Evolutionary conservation across 1,140 invertebrate species (phyloP), one percentile per base, ranked within the genome.

Genomic region (Batillaria attramentaria): DNA sequence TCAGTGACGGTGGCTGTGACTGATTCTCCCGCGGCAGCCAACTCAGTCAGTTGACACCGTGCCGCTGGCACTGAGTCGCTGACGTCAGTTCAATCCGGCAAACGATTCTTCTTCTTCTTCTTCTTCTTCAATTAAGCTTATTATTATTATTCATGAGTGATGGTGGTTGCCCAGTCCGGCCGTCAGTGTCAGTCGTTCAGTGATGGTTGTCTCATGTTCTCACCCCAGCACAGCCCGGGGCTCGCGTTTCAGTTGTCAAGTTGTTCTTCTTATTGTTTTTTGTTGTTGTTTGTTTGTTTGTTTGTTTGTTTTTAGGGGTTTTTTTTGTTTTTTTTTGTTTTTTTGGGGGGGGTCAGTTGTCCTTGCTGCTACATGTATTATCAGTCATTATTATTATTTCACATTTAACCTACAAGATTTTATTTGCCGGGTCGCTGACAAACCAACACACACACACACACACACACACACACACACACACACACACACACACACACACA

Each of bases 381-480:
- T n/a, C n/a, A n/a, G n/a, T n/a, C n/a, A n/a, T 54, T 54, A 54
- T 54, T 16, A 54, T 54, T 54, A n/a, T 54, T 16, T 18, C n/a
- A n/a, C 46, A 54, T 54, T 54, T 1, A 16, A 18, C n/a, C n/a
- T 2, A n/a, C n/a, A 54, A 18, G 16, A 16, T n/a, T n/a, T 54
- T n/a, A 54, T 54, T 18, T 54, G n/a, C n/a, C 16, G 16, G 46
- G n/a, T 54, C 57, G 31, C 57, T n/a, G 24, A 60, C 57, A 60
- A 20, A 60, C 57, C 6, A 4, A 60, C 57, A 60, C 57, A 60
- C 57, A 60, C 57, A 60, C 57, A 60, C 24, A 60, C 57, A 60
- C 57, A 60, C 57, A 60, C 57, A 60, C 57, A 60, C 57, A 60
- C 57, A 60, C 57, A 60, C 57, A 60, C 57, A 60, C 57, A 60